Conservation (phyloP, 1,140 invertebrate genomes). For the Paramacrobiotus metropolitanus region DNA sequence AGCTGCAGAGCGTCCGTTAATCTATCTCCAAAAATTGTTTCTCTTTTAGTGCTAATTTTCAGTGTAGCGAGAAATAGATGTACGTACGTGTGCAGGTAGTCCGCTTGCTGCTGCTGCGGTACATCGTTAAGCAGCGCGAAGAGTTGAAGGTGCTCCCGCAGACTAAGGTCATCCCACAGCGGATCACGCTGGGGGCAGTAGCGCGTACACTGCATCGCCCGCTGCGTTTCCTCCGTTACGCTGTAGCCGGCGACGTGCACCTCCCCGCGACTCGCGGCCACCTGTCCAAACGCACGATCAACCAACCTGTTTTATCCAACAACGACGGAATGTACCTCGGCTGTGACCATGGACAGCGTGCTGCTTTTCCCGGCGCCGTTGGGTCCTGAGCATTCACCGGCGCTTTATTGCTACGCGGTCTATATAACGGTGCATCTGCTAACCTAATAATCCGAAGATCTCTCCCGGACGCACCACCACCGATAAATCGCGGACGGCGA, state of each 20-base stretch:
- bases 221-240: conserved; percentile 35
- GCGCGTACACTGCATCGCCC: conserved; percentile 43
- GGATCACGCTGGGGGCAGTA: conserved; percentile 71
- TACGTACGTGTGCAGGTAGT: conserved; percentile 17
- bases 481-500: conserved; percentile 40
- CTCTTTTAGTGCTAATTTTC: too few relatives aligned
- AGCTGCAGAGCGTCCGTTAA: conserved; percentile 51
- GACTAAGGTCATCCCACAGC: conserved; percentile 55
- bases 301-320: neutral
- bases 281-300: too few relatives aligned
- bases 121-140: conserved; percentile 55
- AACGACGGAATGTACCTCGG: conserved; percentile 28
- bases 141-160: conserved; percentile 47
- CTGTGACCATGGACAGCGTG: conserved; percentile 57
- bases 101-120: conserved; percentile 17
- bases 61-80: too few relatives aligned
- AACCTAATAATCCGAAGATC: conserved; percentile 55
- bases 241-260: conserved; percentile 39
- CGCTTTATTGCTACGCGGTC: too few relatives aligned
- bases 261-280: conserved; percentile 16
- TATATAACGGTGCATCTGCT: neutral
- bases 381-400: neutral
- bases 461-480: conserved; percentile 51
- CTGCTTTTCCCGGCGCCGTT: conserved; percentile 62
- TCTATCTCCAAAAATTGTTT: too few relatives aligned